phyloP scores from a whole-genome alignment of 2,113 vertebrate genomes.

The Megaceryle torquata region DNA sequence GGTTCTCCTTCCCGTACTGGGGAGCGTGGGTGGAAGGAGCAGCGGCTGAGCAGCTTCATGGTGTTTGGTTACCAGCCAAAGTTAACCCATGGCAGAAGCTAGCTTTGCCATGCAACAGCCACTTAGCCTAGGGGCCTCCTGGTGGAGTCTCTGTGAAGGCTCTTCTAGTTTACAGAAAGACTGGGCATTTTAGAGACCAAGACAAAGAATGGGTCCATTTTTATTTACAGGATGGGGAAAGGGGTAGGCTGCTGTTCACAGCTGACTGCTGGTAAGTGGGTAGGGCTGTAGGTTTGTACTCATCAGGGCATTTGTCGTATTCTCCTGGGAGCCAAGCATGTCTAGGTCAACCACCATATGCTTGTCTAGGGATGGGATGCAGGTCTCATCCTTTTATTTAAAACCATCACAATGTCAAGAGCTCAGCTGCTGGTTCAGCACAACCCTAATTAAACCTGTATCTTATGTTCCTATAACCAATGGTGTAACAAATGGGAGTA shows the following conservation, averaged over 20 bases:
- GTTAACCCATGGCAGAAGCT: not conserved
- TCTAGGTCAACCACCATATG: not conserved
- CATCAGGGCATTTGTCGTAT: not conserved
- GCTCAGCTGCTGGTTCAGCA: conserved; percentile 20
- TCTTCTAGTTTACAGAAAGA: not conserved
- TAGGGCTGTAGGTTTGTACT: not conserved
- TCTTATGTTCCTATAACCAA: not conserved
- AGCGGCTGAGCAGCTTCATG: no score
- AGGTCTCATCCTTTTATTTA: not conserved
- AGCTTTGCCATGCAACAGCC: not conserved
- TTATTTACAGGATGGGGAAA: not conserved
- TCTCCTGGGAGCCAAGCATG: not conserved
- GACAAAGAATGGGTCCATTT: not conserved
- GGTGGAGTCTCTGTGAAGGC: not conserved
- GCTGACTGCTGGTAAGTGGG: not conserved
- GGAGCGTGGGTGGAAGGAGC: no score
- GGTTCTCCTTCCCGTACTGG: no score
- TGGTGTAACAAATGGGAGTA: not conserved
- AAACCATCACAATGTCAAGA: not conserved
- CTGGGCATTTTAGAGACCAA: not conserved
- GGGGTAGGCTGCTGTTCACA: not conserved
- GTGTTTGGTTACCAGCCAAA: no score
- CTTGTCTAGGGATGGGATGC: not conserved
- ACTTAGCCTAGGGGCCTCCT: not conserved
- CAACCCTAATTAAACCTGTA: conserved; percentile 18